phyloP scores from a whole-genome alignment of 1,140 invertebrate genomes.

The Drosophila ogumai region DNA sequence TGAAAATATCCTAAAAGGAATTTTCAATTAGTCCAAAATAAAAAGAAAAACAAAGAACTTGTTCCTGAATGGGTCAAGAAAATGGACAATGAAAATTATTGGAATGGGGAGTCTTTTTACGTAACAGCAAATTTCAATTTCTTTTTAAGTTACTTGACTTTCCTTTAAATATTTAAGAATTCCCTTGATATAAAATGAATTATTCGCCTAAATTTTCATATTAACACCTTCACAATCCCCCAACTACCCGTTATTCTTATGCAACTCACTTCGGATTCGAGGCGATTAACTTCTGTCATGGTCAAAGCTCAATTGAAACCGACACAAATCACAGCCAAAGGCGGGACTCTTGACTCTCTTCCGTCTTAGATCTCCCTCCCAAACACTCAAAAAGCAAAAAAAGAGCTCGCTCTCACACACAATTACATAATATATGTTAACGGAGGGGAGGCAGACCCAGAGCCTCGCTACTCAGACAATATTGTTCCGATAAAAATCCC shows the following conservation, averaged over 20 bases:
- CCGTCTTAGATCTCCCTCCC: conserved; percentile 62
- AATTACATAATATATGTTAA: conserved; percentile 52
- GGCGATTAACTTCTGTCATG: conserved; percentile 58
- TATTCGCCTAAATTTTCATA: not conserved
- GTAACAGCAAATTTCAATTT: not conserved
- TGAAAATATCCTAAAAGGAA: conserved; percentile 38
- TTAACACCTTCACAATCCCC: not conserved
- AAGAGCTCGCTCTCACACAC: conserved; percentile 29
- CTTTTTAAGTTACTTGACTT: too few species aligned
- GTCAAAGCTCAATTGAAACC: conserved; percentile 62
- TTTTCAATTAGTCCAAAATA: conserved; percentile 55
- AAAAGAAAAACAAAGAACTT: conserved; percentile 1
- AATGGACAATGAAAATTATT: conserved; percentile 16
- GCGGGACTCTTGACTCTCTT: conserved; percentile 51
- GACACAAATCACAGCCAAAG: conserved; percentile 47
- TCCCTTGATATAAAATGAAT: not conserved
- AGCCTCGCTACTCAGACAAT: conserved; percentile 53
- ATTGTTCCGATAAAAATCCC: conserved; percentile 68
- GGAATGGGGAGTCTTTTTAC: not conserved
- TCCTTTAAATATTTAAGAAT: not conserved
- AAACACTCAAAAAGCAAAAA: too few species aligned
- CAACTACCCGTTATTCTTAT: conserved; percentile 1
- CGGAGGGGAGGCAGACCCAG: conserved; percentile 22
- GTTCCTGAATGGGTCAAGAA: conserved; percentile 21
- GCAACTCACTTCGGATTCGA: conserved; percentile 5